Evolutionary conservation across 2,797 vertebrate genomes (phyloP).

Genomic region (Sternotherus odoratus): DNA sequence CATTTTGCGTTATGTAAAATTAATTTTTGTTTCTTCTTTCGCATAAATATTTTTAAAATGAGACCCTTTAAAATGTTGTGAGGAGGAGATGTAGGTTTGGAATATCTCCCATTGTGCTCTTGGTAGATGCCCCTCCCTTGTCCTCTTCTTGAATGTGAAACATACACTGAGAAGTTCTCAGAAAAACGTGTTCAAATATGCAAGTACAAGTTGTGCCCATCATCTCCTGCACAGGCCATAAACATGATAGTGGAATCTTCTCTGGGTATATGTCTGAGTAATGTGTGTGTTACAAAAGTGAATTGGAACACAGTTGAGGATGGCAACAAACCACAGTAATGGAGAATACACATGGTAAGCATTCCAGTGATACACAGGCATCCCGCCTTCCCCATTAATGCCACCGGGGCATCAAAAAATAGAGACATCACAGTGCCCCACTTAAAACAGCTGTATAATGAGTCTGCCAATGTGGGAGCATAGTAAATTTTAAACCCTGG

Average conservation of each 20-base stretch:
- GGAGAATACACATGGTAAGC: background rate
- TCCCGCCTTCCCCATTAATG: too few species aligned
- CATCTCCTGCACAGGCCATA: background rate
- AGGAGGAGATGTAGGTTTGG: background rate
- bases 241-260: slow-evolving; percentile 24
- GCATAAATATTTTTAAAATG: background rate
- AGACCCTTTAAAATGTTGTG: background rate
- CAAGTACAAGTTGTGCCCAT: background rate
- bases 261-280: slow-evolving; percentile 23
- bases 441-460: background rate
- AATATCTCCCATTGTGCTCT: background rate
- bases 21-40: background rate
- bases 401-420: background rate
- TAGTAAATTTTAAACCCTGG: background rate
- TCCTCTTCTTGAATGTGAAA: slow-evolving; percentile 37
- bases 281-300: background rate
- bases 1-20: background rate
- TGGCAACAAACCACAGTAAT: background rate
- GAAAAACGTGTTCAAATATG: slow-evolving; percentile 18
- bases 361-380: background rate
- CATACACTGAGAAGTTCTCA: slow-evolving; percentile 15
- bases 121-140: slow-evolving; percentile 17
- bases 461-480: background rate
- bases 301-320: background rate
- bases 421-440: background rate